phyloP scores from a whole-genome alignment of 2,888 invertebrate genomes.

The Phalera bucephala region DNA sequence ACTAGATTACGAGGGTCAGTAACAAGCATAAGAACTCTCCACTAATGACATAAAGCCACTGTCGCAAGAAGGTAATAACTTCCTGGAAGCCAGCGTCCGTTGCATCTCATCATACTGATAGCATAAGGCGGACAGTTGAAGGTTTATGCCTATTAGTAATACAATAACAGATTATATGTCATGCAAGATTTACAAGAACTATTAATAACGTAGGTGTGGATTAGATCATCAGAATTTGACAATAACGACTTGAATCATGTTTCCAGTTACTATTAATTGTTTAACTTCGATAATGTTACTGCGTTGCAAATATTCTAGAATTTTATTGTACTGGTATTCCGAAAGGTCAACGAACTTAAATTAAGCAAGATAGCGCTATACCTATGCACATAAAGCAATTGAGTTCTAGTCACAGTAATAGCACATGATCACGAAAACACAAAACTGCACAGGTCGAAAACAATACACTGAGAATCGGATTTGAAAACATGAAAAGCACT shows the following conservation, averaged over 20 bases:
- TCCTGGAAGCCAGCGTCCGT: conserved; percentile 40
- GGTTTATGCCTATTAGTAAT: conserved; percentile 10
- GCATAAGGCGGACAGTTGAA: conserved; percentile 17
- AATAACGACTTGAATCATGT: conserved; percentile 32
- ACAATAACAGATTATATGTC: conserved; percentile 9
- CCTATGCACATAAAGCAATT: conserved; percentile 34
- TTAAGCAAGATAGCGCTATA: conserved; percentile 38
- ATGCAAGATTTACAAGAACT: conserved; percentile 19
- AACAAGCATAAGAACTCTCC: conserved; percentile 25
- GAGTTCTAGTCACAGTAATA: conserved; percentile 35
- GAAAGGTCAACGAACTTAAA: conserved; percentile 42
- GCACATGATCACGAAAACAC: conserved; percentile 40
- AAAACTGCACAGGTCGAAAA: conserved; percentile 16
- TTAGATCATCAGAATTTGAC: conserved; percentile 59
- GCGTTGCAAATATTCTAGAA: background rate
- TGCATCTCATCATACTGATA: conserved; percentile 18
- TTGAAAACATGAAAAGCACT: conserved; percentile 27
- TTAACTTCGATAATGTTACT: conserved; percentile 1
- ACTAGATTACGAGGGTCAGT: conserved; percentile 30
- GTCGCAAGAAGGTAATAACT: conserved; percentile 42
- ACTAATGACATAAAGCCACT: conserved; percentile 40
- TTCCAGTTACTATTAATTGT: conserved; percentile 9
- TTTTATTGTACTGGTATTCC: conserved; percentile 4
- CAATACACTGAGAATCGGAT: conserved; percentile 10
- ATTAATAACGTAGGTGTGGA: conserved; percentile 51